Conservation (phyloP, 2,888 invertebrate genomes). For the Chymomyza amoena region DNA sequence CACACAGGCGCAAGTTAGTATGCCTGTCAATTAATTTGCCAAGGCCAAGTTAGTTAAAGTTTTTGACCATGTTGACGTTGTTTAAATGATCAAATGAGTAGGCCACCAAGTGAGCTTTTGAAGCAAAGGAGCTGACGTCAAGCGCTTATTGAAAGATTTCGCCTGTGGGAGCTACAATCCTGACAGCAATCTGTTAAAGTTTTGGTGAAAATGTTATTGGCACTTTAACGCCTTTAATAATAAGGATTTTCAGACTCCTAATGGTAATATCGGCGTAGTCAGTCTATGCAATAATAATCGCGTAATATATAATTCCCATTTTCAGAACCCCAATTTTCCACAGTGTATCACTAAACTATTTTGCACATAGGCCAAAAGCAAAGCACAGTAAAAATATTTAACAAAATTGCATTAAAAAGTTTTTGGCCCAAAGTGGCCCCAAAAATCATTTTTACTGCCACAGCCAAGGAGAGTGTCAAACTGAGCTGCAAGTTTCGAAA, state of each 20-base stretch:
- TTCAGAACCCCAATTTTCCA: background rate
- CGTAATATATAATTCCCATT: too few species aligned
- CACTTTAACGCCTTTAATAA: too few species aligned
- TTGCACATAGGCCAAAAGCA: conserved; percentile 28
- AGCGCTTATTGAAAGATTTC: too few species aligned
- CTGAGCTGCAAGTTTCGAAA: conserved; percentile 10
- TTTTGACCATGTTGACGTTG: background rate
- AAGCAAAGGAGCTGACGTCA: too few species aligned
- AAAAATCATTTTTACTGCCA: conserved; percentile 31
- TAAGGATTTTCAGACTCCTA: too few species aligned
- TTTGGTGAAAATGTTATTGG: too few species aligned
- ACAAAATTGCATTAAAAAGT: conserved; percentile 66
- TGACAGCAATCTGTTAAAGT: too few species aligned
- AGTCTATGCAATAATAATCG: too few species aligned
- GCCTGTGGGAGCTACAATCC: too few species aligned
- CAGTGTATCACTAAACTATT: conserved; percentile 36
- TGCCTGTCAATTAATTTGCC: background rate
- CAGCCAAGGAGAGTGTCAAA: conserved; percentile 4
- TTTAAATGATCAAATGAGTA: too few species aligned
- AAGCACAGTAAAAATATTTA: conserved; percentile 62
- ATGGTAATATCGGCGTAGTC: too few species aligned
- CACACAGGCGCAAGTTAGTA: background rate
- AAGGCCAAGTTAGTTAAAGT: background rate
- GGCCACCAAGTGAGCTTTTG: too few species aligned
- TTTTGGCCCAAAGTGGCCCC: conserved; percentile 37